A percentile compares a stretch with the other conserved stretches of the same genome.
These are phyloP conservation scores for Pocillopora grandis DNA, from an alignment of 92 coral and sea anemone species.

Conservation along the genomic window DNA sequence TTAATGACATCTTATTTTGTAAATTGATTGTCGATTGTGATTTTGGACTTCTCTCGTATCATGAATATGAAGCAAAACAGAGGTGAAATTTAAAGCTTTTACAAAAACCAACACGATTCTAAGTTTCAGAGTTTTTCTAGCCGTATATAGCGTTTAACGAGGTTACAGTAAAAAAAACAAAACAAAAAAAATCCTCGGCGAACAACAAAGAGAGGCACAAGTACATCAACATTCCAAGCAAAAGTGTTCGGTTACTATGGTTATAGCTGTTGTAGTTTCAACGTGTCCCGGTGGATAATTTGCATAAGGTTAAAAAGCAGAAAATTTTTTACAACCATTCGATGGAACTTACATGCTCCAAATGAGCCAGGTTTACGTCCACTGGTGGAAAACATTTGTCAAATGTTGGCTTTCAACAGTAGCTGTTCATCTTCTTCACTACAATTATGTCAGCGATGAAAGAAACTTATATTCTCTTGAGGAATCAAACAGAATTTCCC, in stretches of 20 bases:
- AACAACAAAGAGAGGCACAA: not conserved
- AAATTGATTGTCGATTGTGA: too few relatives aligned
- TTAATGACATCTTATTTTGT: too few relatives aligned
- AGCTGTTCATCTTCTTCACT: constrained; percentile 32
- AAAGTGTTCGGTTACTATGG: not conserved
- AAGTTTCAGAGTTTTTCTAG: not conserved
- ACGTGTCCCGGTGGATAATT: not conserved
- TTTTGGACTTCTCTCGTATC: too few relatives aligned
- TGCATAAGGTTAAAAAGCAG: not conserved
- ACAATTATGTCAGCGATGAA: constrained; percentile 24
- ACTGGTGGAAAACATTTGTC: constrained; percentile 20
- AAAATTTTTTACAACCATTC: not conserved
- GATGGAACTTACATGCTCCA: not conserved
- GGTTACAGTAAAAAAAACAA: not conserved
- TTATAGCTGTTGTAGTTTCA: not conserved
- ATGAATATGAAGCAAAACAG: too few relatives aligned
- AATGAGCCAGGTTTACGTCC: constrained; percentile 16
- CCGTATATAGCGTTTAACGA: not conserved
- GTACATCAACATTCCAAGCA: not conserved
- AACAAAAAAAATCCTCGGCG: not conserved
- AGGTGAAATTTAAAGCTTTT: too few relatives aligned
- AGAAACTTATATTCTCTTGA: not conserved
- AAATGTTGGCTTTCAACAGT: constrained; percentile 50
- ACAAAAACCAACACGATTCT: too few relatives aligned
- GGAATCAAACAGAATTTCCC: not conserved